These are phyloP conservation scores for Cirrhinus mrigala DNA, from an alignment of 2,797 vertebrate genomes.

Conservation along the genomic window DNA sequence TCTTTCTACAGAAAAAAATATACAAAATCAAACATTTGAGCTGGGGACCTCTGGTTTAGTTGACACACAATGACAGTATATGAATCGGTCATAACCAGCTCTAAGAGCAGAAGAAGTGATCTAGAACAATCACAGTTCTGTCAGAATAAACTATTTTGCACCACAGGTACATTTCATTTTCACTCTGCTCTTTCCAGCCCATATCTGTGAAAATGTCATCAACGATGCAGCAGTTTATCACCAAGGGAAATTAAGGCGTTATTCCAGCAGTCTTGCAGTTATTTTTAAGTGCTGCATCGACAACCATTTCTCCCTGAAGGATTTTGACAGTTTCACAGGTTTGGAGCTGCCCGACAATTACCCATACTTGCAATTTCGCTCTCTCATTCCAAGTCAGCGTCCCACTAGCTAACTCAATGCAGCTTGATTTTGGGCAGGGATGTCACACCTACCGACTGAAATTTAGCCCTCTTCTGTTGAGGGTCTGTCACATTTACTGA, in stretches of 20 bases:
- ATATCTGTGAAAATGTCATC: slow-evolving; percentile 66
- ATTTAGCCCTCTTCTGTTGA: neutral
- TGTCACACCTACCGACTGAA: neutral
- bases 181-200: slow-evolving; percentile 59
- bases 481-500: neutral
- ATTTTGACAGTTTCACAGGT: slow-evolving; percentile 12
- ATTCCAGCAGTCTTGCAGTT: slow-evolving; percentile 60
- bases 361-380: neutral
- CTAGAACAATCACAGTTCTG: neutral
- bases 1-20: too few relatives aligned
- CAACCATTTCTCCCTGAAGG: slow-evolving; percentile 51
- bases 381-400: neutral
- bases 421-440: neutral
- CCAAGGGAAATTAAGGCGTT: slow-evolving; percentile 73
- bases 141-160: neutral
- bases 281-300: slow-evolving; percentile 71
- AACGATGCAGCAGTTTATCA: slow-evolving; percentile 69
- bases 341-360: slow-evolving; percentile 25
- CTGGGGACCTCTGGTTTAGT: too few relatives aligned
- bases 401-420: neutral
- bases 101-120: neutral
- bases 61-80: neutral
- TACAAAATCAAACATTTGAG: too few relatives aligned
- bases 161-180: slow-evolving; percentile 32
- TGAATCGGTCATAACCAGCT: neutral